phyloP scores from a whole-genome alignment of 2,113 vertebrate genomes.

The Marcusenius ussheri region DNA sequence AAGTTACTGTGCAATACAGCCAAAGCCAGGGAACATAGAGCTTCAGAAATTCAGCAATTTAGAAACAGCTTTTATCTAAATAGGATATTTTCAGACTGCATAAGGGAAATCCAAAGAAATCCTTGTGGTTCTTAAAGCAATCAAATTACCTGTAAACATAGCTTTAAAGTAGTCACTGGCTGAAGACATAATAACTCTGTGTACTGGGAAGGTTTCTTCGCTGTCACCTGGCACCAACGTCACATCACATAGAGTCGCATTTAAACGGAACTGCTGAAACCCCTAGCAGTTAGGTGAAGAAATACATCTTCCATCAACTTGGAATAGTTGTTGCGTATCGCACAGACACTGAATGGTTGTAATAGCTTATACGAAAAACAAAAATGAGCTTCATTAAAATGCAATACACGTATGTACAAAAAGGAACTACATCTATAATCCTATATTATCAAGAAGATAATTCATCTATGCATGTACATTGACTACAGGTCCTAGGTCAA shows the following conservation, averaged over 20 bases:
- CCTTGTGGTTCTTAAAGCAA: background rate
- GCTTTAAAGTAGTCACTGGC: constrained; percentile 72
- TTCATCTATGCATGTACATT: background rate
- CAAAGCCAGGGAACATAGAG: background rate
- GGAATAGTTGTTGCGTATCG: background rate
- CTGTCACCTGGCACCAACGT: constrained; percentile 63
- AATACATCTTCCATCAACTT: background rate
- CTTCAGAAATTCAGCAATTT: background rate
- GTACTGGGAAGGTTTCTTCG: constrained; percentile 57
- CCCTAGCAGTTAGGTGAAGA: constrained; percentile 45
- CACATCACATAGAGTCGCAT: constrained; percentile 62
- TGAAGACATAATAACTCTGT: constrained; percentile 70
- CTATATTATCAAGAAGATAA: background rate
- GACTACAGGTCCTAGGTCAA: background rate
- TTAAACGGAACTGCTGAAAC: constrained; percentile 52
- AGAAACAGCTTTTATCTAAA: background rate
- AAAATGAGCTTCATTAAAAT: background rate
- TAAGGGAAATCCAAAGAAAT: background rate
- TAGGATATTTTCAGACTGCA: background rate
- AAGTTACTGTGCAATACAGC: background rate
- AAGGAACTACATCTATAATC: background rate
- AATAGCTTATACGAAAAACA: background rate
- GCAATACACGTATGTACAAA: background rate
- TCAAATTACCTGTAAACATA: constrained; percentile 64
- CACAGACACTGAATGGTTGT: background rate